phyloP scores from a whole-genome alignment of 2,888 invertebrate genomes.

The Eristalinus sepulchralis region DNA sequence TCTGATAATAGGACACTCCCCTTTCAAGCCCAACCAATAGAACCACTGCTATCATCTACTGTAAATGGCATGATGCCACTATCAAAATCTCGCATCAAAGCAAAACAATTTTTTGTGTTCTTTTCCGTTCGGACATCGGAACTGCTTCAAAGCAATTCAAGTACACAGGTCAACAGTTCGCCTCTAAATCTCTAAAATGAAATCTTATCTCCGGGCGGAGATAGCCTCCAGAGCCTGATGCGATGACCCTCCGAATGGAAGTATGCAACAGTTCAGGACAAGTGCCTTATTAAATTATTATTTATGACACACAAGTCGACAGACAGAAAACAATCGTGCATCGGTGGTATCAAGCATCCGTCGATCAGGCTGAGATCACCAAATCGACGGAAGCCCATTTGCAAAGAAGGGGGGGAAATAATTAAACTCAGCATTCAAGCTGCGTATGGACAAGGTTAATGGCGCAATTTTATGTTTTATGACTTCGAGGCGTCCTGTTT shows the following conservation, averaged over 20 bases:
- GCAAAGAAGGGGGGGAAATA: conserved; percentile 21
- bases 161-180: conserved; percentile 7
- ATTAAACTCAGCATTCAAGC: conserved; percentile 26
- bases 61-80: not conserved
- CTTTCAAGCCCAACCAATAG: not conserved
- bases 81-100: not conserved
- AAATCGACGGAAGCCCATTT: not conserved
- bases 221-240: not conserved
- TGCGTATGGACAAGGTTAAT: conserved; percentile 8
- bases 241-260: not conserved
- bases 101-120: not conserved
- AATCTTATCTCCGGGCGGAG: conserved; percentile 15
- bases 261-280: not conserved
- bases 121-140: not conserved
- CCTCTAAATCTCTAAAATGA: conserved; percentile 2
- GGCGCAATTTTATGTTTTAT: conserved; percentile 8
- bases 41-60: not conserved
- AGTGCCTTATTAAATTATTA: not conserved
- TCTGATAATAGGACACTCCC: not conserved
- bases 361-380: not conserved
- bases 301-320: not conserved
- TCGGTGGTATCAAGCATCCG: conserved; percentile 1
- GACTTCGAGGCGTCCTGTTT: not conserved
- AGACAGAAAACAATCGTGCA: conserved; percentile 12
- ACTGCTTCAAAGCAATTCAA: conserved; percentile 11